Evolutionary conservation across 2,888 invertebrate species (phyloP), one percentile per base, ranked within the genome.

Genomic region (Mesoligia furuncula): DNA sequence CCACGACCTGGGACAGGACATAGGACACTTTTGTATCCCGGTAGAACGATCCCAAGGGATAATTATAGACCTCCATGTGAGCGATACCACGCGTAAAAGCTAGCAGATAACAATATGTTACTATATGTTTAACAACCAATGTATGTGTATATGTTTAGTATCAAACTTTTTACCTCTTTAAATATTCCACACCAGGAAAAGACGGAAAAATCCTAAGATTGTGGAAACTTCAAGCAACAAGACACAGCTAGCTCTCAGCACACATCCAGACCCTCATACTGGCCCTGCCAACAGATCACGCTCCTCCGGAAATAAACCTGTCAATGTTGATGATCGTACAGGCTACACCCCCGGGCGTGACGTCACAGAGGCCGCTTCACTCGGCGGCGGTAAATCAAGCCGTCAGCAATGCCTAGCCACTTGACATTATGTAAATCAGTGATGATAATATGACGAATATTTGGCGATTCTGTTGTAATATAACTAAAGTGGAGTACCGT

Each of bases 221-320:
- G 31, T 11, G 51, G 27, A 36, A 61, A 17, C 48, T 45, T 15
- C 6, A 45, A 15, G 31, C 17, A 24, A 17, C 8, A 42, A 20
- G 48, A 24, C 13, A 61, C 8, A n/a, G 7, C n/a, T n/a, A n/a
- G n/a, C n/a, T 36, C 24, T 24, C 24, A 24, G 8, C 24, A 11
- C 7, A 45, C 62, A 20, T 0, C 27, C 36, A 17, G 15, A 13
- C 45, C 45, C 54, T 20, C 45, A 17, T 36, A 20, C n/a, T 11
- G 31, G 54, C 48, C 45, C 59, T n/a, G 36, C 62, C 42, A 66
- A 64, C 62, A 72, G 73, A 79, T 80, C 76, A 76, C 73, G 73
- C 70, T 36, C 31, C 65, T 36, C 65, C 83, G 88, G 88, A 89
- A 88, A 89, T 89, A 89, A 84, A 83, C 80, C 84, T 88, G 88